Conservation (phyloP, 2,113 vertebrate genomes). For the Aramus guarauna region DNA sequence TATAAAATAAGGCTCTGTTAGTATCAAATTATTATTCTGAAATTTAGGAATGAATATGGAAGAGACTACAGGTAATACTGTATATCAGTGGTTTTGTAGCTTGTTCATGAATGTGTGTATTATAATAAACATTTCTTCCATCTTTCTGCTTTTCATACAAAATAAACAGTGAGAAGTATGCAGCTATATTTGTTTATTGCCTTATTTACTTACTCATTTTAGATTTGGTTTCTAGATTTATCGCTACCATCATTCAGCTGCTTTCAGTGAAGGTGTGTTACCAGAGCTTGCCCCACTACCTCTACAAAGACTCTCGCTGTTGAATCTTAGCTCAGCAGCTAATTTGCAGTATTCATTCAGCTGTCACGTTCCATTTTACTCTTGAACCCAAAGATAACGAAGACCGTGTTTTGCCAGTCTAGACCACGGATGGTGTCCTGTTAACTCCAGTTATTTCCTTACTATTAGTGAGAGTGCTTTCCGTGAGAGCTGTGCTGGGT, state of each 20-base stretch:
- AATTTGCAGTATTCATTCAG: neutral
- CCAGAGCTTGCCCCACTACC: neutral
- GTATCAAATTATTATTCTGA: neutral
- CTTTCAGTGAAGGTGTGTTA: neutral
- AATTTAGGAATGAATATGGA: neutral
- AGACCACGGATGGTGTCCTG: neutral
- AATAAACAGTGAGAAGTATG: neutral
- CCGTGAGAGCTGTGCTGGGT: fast-evolving
- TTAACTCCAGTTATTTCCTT: neutral
- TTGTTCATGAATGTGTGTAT: neutral
- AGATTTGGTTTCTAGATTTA: neutral
- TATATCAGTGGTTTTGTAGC: neutral
- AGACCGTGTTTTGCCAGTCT: neutral
- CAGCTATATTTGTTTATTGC: neutral
- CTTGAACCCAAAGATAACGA: neutral
- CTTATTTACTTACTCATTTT: neutral
- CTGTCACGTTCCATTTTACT: neutral
- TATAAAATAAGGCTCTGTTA: neutral
- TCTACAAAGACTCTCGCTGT: neutral
- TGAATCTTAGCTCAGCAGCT: neutral
- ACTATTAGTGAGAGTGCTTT: neutral
- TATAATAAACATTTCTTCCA: neutral
- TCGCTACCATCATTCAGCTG: neutral
- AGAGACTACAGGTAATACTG: neutral
- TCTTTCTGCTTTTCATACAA: neutral